A percentile compares a stretch with the other conserved stretches of the same genome.
Evolutionary conservation across 1,140 invertebrate genomes (phyloP).

Genomic region (Rhyacophila brunnea): DNA sequence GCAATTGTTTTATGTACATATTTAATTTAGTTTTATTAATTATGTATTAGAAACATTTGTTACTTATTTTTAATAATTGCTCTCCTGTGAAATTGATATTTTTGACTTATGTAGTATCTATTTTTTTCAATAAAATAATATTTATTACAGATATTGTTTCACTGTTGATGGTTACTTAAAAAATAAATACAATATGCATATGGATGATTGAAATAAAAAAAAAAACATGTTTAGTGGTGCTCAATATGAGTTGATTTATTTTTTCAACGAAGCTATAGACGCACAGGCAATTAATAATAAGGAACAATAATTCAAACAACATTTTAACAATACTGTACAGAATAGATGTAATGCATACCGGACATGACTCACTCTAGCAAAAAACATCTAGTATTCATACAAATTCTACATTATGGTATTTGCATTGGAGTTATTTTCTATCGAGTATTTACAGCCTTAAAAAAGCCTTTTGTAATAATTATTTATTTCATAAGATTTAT

Average conservation of each 20-base stretch:
- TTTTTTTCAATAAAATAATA: too few relatives aligned
- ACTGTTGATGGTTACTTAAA: constrained; percentile 4
- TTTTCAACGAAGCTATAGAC: constrained; percentile 24
- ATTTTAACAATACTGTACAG: constrained; percentile 33
- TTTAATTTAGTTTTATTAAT: too few relatives aligned
- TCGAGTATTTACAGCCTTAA: constrained; percentile 27
- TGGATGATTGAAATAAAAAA: neutral
- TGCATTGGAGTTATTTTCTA: constrained; percentile 9
- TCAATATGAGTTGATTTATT: constrained; percentile 3
- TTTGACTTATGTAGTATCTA: too few relatives aligned
- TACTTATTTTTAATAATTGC: too few relatives aligned
- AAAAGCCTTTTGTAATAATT: constrained; percentile 13
- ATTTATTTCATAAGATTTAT: constrained; percentile 31
- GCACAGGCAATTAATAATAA: constrained; percentile 27
- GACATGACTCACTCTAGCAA: neutral
- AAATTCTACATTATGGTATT: constrained; percentile 13
- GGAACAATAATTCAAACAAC: constrained; percentile 29
- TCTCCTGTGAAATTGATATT: too few relatives aligned
- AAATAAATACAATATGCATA: neutral
- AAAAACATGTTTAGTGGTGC: neutral
- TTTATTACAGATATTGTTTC: too few relatives aligned
- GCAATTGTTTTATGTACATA: too few relatives aligned
- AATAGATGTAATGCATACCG: constrained; percentile 1
- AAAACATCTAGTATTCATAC: constrained; percentile 13
- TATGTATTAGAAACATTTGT: too few relatives aligned